These are phyloP conservation scores for Tetragnatha versicolor DNA, from an alignment of 1,140 invertebrate species.

Conservation along the genomic window DNA sequence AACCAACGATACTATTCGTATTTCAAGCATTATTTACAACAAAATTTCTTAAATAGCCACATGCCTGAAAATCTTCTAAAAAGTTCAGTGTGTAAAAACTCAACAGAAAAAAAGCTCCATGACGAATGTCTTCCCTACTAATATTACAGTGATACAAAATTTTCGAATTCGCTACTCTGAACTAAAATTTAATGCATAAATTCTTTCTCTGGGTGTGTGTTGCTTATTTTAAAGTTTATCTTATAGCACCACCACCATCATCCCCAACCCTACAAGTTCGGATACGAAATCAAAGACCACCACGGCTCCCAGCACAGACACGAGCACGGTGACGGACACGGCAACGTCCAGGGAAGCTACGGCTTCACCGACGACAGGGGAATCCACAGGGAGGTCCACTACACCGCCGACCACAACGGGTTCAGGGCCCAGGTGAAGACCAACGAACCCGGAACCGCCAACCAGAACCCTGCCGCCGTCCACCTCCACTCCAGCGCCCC, in stretches of 20 bases:
- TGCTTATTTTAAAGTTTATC: too few relatives aligned
- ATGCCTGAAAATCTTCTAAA: too few relatives aligned
- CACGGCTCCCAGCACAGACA: constrained; percentile 13
- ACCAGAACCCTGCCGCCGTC: constrained; percentile 6
- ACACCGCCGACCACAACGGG: constrained; percentile 52
- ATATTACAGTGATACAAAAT: too few relatives aligned
- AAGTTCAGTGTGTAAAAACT: too few relatives aligned
- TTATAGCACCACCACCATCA: constrained; percentile 11
- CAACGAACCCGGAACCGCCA: constrained; percentile 53
- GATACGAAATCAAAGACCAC: constrained; percentile 5
- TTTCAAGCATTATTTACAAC: too few relatives aligned
- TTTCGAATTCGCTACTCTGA: too few relatives aligned
- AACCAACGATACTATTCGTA: too few relatives aligned
- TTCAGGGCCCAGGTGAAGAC: constrained; percentile 49
- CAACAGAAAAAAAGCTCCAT: too few relatives aligned
- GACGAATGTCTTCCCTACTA: too few relatives aligned
- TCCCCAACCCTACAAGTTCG: constrained; percentile 48
- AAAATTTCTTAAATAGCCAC: too few relatives aligned
- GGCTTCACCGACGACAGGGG: constrained; percentile 35
- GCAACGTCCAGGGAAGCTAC: constrained; percentile 45
- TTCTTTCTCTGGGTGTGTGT: too few relatives aligned
- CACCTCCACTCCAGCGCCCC: neutral
- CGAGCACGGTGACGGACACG: constrained; percentile 36
- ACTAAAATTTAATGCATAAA: too few relatives aligned
- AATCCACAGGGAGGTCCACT: constrained; percentile 43